Evolutionary conservation across 2,113 vertebrate genomes (phyloP).

Genomic region (Cygnus atratus): DNA sequence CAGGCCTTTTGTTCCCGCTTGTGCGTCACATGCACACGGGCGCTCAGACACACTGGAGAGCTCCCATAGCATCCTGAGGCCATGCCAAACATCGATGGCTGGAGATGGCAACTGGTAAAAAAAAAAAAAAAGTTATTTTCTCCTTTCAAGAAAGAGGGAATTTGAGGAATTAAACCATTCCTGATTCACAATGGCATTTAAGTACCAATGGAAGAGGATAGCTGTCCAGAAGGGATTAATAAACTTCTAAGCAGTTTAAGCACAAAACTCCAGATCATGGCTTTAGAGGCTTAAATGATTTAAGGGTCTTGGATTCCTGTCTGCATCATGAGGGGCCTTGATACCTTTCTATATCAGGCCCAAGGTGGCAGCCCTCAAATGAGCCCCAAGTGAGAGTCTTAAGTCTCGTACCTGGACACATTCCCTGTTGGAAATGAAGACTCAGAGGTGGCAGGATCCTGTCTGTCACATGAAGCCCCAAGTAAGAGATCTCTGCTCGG

Average conservation of each 20-base stretch:
- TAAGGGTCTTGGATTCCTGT: not conserved
- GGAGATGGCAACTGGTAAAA: not conserved
- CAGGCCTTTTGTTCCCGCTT: not conserved
- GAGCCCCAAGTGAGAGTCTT: not conserved
- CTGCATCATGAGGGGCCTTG: not conserved
- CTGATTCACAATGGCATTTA: not conserved
- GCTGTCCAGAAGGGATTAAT: not conserved
- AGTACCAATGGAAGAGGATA: not conserved
- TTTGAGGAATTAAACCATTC: not conserved
- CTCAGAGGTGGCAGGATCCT: not conserved
- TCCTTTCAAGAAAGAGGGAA: not conserved
- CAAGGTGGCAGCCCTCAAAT: not conserved
- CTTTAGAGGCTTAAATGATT: not conserved
- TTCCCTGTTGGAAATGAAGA: not conserved
- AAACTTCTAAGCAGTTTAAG: not conserved
- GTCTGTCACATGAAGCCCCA: not conserved
- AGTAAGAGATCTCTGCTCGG: not conserved
- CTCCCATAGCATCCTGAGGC: not conserved
- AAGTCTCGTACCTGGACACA: not conserved
- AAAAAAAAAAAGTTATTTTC: not conserved
- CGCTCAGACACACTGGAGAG: not conserved
- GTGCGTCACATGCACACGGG: rapidly evolving
- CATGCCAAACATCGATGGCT: rapidly evolving
- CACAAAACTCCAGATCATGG: not conserved
- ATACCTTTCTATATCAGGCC: not conserved